Base-by-base conservation (phyloP, 2,888 invertebrate genomes). In the Cataglyphis rosenhaueri region DNA sequence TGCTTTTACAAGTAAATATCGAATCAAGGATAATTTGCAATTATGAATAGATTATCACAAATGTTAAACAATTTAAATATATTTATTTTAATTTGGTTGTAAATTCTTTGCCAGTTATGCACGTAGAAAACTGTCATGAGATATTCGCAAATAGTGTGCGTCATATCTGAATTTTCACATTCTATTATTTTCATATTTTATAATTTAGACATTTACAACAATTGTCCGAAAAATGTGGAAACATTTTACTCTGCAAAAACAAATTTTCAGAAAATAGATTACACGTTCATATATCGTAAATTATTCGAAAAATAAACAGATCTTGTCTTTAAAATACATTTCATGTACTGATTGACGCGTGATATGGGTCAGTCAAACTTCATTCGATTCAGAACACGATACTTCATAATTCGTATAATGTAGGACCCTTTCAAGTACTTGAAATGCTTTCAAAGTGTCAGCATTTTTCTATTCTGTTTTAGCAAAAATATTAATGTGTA, bases 1-100 rank as follows among this genome's bases (percentile, higher is more conserved):
- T 32, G 15, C 41, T 9, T 21, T 15, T 38, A n/a, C 5, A 21
- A 57, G n/a, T 68, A 55, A 55, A 65, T 75, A 18, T 66, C 38
- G 21, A 41, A 29, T 29, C 76, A 62, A 48, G 73, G 61, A 41
- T 12, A n/a, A 41, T 52, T 66, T 38, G 41, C 25, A 76, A 12
- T 29, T 55, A 18, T 65, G 35, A 6, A 35, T 21, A 64, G 10
- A 12, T 48, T 29, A 35, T 75, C 21, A 64, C 15, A 4, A 61
- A 41, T 38, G 21, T 61, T 61, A 6, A 6, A 4, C 8, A 4
- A 18, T 25, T 1, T 38, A 65, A 52, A 65, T 25, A 25, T 25
- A n/a, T 65, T 18, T 35, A 21, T 48, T 35, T 52, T 52, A 75
- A 64, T 75, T 25, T 65, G 4, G 12, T 12, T 25, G 25, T 35